These are phyloP conservation scores for Byasa hedistus DNA, from an alignment of 2,888 invertebrate species.

Conservation along the genomic window DNA sequence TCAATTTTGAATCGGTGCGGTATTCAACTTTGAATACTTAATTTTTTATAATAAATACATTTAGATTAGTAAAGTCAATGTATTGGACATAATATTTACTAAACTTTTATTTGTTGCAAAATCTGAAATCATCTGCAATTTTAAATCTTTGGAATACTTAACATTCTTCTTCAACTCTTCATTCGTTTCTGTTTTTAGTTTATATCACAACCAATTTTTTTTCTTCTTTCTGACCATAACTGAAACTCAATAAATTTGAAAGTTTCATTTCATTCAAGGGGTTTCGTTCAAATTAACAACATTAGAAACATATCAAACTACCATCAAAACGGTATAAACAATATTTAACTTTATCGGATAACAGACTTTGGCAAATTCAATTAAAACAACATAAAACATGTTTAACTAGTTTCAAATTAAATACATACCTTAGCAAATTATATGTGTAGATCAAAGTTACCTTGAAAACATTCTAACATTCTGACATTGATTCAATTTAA, in stretches of 20 bases:
- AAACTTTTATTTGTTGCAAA: no score
- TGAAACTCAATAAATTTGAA: background rate
- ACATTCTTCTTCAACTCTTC: no score
- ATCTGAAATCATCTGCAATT: no score
- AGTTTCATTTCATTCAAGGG: background rate
- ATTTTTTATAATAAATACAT: background rate
- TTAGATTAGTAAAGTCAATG: no score
- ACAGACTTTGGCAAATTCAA: conserved; percentile 5
- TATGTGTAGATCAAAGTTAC: background rate
- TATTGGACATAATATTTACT: no score
- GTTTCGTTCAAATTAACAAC: background rate
- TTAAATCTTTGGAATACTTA: no score
- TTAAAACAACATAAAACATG: conserved; percentile 17
- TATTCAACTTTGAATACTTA: background rate
- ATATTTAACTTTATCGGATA: conserved; percentile 6
- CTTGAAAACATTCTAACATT: background rate
- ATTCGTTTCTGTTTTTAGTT: no score
- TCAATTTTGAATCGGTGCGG: background rate
- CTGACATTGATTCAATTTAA: background rate
- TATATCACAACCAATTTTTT: no score
- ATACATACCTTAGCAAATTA: background rate
- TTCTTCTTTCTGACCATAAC: no score
- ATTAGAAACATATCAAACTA: conserved; percentile 2
- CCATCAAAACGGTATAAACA: background rate
- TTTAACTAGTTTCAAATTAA: conserved; percentile 14